Evolutionary conservation across 2,113 vertebrate genomes (phyloP), one percentile per base, ranked within the genome.

Genomic region (Morone chrysops): DNA sequence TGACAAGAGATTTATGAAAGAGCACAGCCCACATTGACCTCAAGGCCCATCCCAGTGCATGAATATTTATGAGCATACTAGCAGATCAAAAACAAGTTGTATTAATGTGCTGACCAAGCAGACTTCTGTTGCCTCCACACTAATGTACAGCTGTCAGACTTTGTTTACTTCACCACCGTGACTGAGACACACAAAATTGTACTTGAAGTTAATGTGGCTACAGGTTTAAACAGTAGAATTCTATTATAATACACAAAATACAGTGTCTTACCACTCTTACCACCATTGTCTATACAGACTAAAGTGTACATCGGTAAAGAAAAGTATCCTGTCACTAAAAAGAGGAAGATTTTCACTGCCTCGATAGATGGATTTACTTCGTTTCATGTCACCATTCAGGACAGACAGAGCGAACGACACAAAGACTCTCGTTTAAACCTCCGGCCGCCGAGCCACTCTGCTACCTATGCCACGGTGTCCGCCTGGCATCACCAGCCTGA

Each of bases 401-500:
- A 96, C 85, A 87, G 87, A 50, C 95, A 98, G 90, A 96, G 98
- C 25, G 97, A 97, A 0, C 94, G 93, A 31, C 96, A 95, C 5
- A 95, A 95, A 22, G 98, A 99, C 81, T 93, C 97, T 40, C 96
- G 95, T 71, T 91, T 98, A 63, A 98, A 97, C 69, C 95, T 99
- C 38, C 96, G 98, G 7, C 98, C 97, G 0, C 97, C 98, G 1
- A 99, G 97, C 93, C 96, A 97, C 59, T 97, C 98, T 3, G 95
- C 98, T 25, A 97, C 97, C 0, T 99, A 97, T 0, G 96, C 98
- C 63, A 97, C 98, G 0, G 97, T 99, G 70, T 98, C 98, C 48
- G 97, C 97, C 85, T 99, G 98, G 98, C 98, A 99, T 72, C 98
- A 99, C 93, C 98, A 98, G 90, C 98, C 98, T 0, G 98, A 99